Percentiles rank a stretch among this genome's conserved stretches.
Evolutionary conservation across 2,113 vertebrate genomes (phyloP).

Genomic region (Fregata magnificens): DNA sequence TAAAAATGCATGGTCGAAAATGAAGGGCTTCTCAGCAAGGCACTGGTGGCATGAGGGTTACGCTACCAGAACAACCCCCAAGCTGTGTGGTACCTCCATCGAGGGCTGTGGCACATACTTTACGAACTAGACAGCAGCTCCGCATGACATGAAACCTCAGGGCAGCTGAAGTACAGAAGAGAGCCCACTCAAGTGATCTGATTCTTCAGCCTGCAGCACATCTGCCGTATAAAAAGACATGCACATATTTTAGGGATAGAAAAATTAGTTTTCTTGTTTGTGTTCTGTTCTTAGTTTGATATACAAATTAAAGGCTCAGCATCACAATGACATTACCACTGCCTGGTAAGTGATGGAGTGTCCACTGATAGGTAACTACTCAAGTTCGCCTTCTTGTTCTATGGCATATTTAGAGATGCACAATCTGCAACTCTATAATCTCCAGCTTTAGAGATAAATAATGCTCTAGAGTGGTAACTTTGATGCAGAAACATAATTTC

Average conservation of each 20-base stretch:
- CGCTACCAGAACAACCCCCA: neutral
- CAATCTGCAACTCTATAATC: neutral
- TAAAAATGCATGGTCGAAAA: neutral
- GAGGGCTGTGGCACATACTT: fast-evolving
- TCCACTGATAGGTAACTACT: neutral
- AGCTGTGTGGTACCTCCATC: fast-evolving
- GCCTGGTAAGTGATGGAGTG: fast-evolving
- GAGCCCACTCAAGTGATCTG: too few species aligned
- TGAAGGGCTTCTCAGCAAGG: neutral
- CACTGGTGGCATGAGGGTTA: neutral
- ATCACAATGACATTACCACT: neutral
- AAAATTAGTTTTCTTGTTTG: neutral
- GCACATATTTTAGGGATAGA: neutral
- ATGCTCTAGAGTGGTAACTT: neutral
- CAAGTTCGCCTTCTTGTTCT: neutral
- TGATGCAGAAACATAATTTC: neutral
- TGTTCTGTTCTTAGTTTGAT: neutral
- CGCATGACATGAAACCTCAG: neutral
- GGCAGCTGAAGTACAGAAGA: neutral
- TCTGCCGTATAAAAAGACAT: neutral
- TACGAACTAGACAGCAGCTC: neutral
- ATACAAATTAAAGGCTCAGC: neutral
- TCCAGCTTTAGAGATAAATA: neutral
- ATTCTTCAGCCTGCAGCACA: neutral
- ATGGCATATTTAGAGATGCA: neutral